A percentile compares a stretch with the other conserved stretches of the same genome.
Conservation (phyloP, 2,888 invertebrate genomes). For the Agriotes lineatus region DNA sequence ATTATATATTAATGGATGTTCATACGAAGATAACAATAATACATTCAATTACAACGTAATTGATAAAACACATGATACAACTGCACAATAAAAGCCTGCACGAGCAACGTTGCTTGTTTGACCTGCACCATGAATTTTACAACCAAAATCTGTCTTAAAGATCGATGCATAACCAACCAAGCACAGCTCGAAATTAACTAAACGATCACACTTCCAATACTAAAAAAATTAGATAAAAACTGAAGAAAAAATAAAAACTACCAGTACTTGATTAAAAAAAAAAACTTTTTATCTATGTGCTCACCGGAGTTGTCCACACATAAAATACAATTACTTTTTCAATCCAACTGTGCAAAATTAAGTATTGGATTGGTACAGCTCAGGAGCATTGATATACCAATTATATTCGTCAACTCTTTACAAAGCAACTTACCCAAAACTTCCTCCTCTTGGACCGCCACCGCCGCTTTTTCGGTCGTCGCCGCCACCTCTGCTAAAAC, state of each 20-base stretch:
- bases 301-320: background rate
- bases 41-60: constrained; percentile 18
- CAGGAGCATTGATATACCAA: no score
- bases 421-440: constrained; percentile 70
- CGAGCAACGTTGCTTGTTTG: constrained; percentile 30
- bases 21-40: constrained; percentile 22
- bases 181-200: constrained; percentile 1
- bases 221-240: background rate
- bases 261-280: background rate
- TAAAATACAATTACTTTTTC: no score
- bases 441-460: constrained; percentile 70
- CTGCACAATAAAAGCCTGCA: background rate
- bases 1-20: constrained; percentile 36
- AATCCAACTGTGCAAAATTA: no score
- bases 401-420: no score
- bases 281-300: background rate
- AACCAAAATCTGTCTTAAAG: background rate
- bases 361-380: no score
- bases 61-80: constrained; percentile 15
- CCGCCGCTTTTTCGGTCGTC: constrained; percentile 70
- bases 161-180: constrained; percentile 27
- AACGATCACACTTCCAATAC: no score
- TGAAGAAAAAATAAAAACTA: background rate
- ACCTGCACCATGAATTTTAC: constrained; percentile 3
- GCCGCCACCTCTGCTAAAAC: constrained; percentile 60